Base-by-base conservation (phyloP, 2,797 vertebrate species). In the Antrozous pallidus region DNA sequence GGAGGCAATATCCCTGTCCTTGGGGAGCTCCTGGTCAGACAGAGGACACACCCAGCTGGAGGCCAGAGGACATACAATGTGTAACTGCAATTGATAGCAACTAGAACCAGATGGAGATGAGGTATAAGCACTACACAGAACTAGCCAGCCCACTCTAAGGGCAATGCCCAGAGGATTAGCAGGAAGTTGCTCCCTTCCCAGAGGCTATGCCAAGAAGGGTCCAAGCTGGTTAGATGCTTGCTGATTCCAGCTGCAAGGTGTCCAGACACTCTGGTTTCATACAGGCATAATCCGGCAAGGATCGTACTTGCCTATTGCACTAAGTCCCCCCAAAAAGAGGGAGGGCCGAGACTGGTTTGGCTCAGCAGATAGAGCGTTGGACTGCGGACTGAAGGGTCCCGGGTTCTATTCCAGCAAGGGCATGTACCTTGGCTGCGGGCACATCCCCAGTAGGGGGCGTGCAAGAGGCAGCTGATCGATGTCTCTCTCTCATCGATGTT, bases 1-100 rank as follows among this genome's bases (percentile, higher is more conserved):
- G 45, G 26, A 65, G 51, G 2, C 20, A 54, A 0, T 24, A 69
- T 31, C 45, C 22, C 63, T 28, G 47, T 24, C 61, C 20, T 56
- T 8, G 22, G 38, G 71, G 31, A 91, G 73, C 51, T 69, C 42
- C 86, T 74, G 67, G n/a, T n/a, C 42, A 36, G 42, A 84, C 8
- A 36, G 49, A 56, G 51, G 17, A 49, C 42, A 38, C 26, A 58
- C n/a, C n/a, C n/a, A n/a, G n/a, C n/a, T n/a, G n/a, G n/a, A n/a
- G n/a, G n/a, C n/a, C n/a, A n/a, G n/a, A n/a, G n/a, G n/a, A n/a
- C 38, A 14, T 22, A 36, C 17, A 10, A 31, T 4, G 36, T 0
- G 1, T 65, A 75, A 49, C 49, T 79, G 36, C 47, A n/a, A 84
- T 8, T 67, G 26, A 40, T 14, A 54, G 28, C 20, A 47, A 13